Evolutionary conservation across 2,888 invertebrate species (phyloP).

Genomic region (Bimastos eiseni): DNA sequence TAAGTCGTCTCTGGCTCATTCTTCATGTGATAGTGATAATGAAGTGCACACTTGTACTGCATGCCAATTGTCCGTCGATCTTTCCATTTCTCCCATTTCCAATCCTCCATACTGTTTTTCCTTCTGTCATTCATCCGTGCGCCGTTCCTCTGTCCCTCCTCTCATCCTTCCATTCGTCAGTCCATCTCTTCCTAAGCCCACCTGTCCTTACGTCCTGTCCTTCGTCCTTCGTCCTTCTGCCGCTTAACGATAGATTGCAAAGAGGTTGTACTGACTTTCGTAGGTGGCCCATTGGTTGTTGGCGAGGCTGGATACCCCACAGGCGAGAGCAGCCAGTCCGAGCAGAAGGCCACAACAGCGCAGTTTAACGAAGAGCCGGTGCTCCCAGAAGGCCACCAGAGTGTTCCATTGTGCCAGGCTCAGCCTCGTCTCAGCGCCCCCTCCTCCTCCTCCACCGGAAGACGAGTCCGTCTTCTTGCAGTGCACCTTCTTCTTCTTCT

Average conservation of each 20-base stretch:
- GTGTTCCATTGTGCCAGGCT: conserved; percentile 52
- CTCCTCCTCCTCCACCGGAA: background rate
- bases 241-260: background rate
- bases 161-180: background rate
- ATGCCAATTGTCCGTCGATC: no score
- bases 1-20: no score
- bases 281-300: conserved; percentile 25
- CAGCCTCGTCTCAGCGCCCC: conserved; percentile 6
- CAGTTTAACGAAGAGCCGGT: conserved; percentile 52
- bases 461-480: background rate
- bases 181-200: background rate
- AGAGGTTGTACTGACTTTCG: conserved; percentile 18
- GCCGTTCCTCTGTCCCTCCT: background rate
- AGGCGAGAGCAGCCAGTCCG: conserved; percentile 44
- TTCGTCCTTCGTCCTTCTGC: background rate
- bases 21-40: no score
- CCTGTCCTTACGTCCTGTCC: background rate
- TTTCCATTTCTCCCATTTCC: no score
- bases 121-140: no score
- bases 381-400: conserved; percentile 58
- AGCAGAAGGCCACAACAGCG: conserved; percentile 44
- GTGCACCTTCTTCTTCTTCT: conserved; percentile 15
- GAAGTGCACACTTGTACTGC: no score
- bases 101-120: no score
- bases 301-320: conserved; percentile 28